Evolutionary conservation across 2,888 invertebrate species (phyloP).

Genomic region (Nysson spinosus): DNA sequence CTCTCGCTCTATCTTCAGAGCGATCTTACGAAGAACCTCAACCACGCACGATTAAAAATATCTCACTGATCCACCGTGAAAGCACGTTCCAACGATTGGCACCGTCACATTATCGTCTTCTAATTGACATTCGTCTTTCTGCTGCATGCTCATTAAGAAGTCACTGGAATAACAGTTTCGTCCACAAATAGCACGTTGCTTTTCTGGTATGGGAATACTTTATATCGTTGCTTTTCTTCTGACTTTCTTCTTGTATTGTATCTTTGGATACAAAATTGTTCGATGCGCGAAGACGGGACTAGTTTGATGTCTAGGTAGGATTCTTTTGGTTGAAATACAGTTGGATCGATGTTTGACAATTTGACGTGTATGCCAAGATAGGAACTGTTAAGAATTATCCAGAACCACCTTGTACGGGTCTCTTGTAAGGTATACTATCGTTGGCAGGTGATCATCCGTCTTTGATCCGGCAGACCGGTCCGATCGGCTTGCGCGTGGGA

Average conservation of each 20-base stretch:
- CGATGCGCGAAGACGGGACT: background rate
- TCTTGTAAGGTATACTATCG: slow-evolving; percentile 40
- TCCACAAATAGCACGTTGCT: background rate
- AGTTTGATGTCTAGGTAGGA: too few relatives aligned
- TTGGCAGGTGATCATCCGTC: slow-evolving; percentile 54
- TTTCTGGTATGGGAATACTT: background rate
- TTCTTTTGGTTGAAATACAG: background rate
- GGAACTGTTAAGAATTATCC: slow-evolving; percentile 22
- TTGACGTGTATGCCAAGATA: too few relatives aligned
- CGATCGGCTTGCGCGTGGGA: slow-evolving; percentile 51
- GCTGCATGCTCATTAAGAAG: background rate
- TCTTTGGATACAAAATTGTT: background rate
- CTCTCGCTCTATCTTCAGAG: background rate
- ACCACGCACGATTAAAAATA: slow-evolving; percentile 35
- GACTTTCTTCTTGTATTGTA: background rate
- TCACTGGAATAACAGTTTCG: slow-evolving; percentile 1
- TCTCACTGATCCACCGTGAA: slow-evolving; percentile 1
- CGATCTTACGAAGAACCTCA: background rate
- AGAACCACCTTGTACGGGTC: slow-evolving; percentile 19
- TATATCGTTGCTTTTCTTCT: background rate
- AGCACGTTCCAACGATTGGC: slow-evolving; percentile 33
- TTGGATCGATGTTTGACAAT: too few relatives aligned
- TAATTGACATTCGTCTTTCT: slow-evolving; percentile 1
- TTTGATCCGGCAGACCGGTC: slow-evolving; percentile 51
- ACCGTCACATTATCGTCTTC: slow-evolving; percentile 6